phyloP scores from a whole-genome alignment of 2,888 invertebrate species.

The Parasteatoda lunata region DNA sequence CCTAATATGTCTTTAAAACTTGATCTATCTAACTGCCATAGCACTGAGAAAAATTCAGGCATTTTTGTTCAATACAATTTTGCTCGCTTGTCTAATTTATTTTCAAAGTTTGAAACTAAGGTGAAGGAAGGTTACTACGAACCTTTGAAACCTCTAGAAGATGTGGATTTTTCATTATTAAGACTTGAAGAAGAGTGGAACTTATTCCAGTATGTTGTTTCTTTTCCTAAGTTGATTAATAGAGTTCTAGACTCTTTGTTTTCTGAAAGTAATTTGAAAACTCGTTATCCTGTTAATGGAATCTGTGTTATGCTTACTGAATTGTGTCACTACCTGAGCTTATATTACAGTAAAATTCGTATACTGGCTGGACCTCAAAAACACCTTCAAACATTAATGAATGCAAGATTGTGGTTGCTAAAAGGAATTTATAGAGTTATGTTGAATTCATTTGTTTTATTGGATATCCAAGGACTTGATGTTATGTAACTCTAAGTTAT shows the following conservation, averaged over 20 bases:
- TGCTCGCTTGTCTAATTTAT: conserved; percentile 52
- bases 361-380: conserved; percentile 49
- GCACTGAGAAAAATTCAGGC: conserved; percentile 26
- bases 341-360: conserved; percentile 51
- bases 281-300: conserved; percentile 11
- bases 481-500: conserved; percentile 23
- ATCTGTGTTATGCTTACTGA: conserved; percentile 40
- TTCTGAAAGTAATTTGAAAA: background rate
- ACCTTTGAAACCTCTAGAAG: conserved; percentile 8
- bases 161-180: conserved; percentile 40
- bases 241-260: conserved; percentile 14
- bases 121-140: conserved; percentile 42
- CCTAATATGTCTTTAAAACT: conserved; percentile 26
- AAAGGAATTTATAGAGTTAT: conserved; percentile 50
- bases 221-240: conserved; percentile 38
- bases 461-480: conserved; percentile 47
- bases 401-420: conserved; percentile 52
- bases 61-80: conserved; percentile 59
- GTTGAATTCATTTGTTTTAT: conserved; percentile 32
- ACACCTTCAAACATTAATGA: conserved; percentile 45
- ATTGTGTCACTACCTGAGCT: conserved; percentile 33
- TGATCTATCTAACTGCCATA: background rate
- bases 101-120: conserved; percentile 40
- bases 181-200: conserved; percentile 54
- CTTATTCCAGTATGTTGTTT: conserved; percentile 33